These are phyloP conservation scores for Thysanoteuthis rhombus DNA, from an alignment of 2,888 invertebrate species.

Conservation along the genomic window DNA sequence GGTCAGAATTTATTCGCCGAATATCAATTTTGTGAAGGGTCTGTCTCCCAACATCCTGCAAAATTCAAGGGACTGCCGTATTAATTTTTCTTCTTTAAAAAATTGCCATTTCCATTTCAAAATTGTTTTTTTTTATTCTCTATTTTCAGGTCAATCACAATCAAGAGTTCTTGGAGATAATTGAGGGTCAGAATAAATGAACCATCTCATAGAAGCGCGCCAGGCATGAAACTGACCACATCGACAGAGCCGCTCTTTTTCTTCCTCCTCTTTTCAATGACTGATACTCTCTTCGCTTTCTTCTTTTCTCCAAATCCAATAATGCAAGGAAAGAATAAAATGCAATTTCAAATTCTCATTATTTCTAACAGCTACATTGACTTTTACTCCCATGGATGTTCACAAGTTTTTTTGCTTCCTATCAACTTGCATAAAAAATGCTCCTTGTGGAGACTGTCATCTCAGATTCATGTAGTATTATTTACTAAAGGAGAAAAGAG, in stretches of 20 bases:
- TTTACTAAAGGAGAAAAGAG: neutral
- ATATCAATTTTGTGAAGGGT: no score
- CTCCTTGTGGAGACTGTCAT: neutral
- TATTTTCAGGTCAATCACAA: neutral
- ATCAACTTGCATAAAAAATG: neutral
- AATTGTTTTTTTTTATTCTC: no score
- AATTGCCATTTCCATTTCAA: neutral
- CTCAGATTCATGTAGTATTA: neutral
- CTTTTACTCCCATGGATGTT: neutral
- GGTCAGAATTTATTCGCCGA: no score
- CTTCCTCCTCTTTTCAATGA: neutral
- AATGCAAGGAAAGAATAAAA: neutral
- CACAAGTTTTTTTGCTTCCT: neutral
- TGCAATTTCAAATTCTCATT: neutral
- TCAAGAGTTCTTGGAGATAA: neutral
- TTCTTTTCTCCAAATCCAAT: neutral
- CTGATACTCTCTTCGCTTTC: neutral
- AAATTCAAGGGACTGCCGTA: no score
- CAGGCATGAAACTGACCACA: neutral
- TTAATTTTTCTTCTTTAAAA: neutral
- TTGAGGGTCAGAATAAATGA: neutral
- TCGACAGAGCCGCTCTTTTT: neutral
- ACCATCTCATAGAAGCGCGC: neutral
- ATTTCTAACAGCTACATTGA: neutral
- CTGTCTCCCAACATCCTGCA: no score